Evolutionary conservation across 2,113 vertebrate species (phyloP), one percentile per base, ranked within the genome.

Genomic region (Leptosomus discolor): DNA sequence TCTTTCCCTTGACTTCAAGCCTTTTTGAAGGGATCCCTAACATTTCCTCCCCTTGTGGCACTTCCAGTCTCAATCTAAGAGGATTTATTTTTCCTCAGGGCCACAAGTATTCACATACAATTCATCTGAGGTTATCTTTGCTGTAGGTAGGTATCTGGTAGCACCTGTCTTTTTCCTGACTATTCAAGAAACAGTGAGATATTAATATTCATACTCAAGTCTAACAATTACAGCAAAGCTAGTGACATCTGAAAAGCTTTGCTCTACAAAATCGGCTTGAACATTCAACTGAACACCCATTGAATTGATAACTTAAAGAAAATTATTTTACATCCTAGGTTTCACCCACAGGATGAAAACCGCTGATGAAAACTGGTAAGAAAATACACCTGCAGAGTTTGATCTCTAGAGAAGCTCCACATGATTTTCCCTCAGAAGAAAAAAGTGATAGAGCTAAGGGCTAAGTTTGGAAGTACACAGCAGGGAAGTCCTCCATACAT

Each of bases 401-500:
- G 70, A 73, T 71, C 46, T 90, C 70, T 61, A 76, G 34, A 92
- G 82, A 80, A 90, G 54, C 14, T 70, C 78, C 51, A 41, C 50
- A 77, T 77, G 41, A 88, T 85, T 85, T 93, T 63, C 32, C 26
- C 50, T 83, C 53, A 69, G 22, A 91, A 57, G 61, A 82, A 91
- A 91, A 90, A 92, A 53, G 32, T 69, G 67, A 80, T n/a, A 74
- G 76, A 88, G 34, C 45, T 54, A 70, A 77, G 32, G 70, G 53
- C 63, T 96, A 77, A 73, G 50, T 88, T 86, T 85, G 92, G 71
- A 92, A 93, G 82, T 79, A 90, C 85, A 83, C 92, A 86, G 95
- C 82, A 80, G 95, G 96, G 54, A 90, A 92, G 63, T 67, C 82
- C 3, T 27, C 45, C 67, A 64, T 79, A 93, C 8, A 1, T 86